Conservation (phyloP, 2,113 vertebrate species). For the Campylomormyrus numenius region DNA sequence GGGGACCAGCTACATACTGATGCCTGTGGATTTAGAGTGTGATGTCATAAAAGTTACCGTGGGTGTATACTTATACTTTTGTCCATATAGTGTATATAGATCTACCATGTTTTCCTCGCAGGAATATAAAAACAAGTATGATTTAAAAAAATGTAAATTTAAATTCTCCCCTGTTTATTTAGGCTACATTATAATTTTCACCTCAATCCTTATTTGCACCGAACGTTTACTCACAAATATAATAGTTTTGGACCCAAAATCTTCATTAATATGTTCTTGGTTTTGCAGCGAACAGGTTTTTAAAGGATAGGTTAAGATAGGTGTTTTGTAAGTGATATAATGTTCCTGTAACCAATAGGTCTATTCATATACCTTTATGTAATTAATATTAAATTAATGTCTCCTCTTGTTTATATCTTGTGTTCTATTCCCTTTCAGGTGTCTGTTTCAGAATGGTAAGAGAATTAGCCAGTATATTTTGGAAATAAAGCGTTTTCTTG, state of each 20-base stretch:
- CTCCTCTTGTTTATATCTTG: background rate
- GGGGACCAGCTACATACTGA: background rate
- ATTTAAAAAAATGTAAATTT: background rate
- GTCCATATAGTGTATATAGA: background rate
- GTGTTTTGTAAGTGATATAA: background rate
- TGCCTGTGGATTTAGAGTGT: background rate
- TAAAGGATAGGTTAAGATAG: background rate
- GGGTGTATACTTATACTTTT: background rate
- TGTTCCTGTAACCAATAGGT: background rate
- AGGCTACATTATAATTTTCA: background rate
- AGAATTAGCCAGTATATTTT: conserved; percentile 12
- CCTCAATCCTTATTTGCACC: background rate
- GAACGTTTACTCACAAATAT: background rate
- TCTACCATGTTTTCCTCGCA: background rate
- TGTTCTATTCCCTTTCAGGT: conserved; percentile 56
- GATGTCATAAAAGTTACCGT: background rate
- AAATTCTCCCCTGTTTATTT: background rate
- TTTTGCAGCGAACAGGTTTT: background rate
- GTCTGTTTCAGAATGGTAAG: conserved; percentile 97
- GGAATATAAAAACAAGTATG: background rate
- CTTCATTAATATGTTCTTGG: background rate
- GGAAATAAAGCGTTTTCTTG: background rate
- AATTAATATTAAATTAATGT: background rate
- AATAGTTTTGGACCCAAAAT: background rate
- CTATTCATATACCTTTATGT: background rate